Evolutionary conservation across 2,888 invertebrate genomes (phyloP).

Genomic region (Drosophila neonasuta): DNA sequence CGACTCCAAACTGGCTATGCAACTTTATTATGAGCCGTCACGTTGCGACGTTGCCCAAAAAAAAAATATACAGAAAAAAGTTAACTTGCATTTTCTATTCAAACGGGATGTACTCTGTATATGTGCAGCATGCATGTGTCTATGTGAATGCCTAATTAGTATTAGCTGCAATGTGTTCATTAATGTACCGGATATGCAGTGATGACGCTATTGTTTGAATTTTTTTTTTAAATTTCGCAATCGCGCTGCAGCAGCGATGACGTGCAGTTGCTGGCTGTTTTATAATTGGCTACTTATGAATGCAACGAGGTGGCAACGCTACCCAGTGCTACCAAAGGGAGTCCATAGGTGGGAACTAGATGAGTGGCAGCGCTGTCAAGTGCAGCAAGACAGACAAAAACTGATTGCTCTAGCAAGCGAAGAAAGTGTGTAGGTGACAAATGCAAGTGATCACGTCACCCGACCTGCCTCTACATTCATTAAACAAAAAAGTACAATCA

Average conservation of each 20-base stretch:
- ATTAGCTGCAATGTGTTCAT: constrained; percentile 65
- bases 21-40: constrained; percentile 54
- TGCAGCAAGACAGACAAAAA: not conserved
- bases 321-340: not conserved
- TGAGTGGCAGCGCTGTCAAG: constrained; percentile 9
- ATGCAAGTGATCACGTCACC: constrained; percentile 51
- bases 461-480: constrained; percentile 6
- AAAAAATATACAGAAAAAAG: constrained; percentile 30
- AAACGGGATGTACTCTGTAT: constrained; percentile 37
- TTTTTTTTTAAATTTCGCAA: constrained; percentile 45
- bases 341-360: not conserved
- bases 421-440: constrained; percentile 13
- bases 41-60: constrained; percentile 39
- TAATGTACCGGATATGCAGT: constrained; percentile 73
- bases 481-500: constrained; percentile 12
- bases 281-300: constrained; percentile 26
- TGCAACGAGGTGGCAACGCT: constrained; percentile 26
- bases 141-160: constrained; percentile 63
- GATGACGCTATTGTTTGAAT: constrained; percentile 70
- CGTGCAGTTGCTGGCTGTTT: constrained; percentile 28
- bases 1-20: constrained; percentile 65
- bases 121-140: constrained; percentile 10
- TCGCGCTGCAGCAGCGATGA: constrained; percentile 30
- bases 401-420: constrained; percentile 10
- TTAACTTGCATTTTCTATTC: constrained; percentile 43